Evolutionary conservation across 2,113 vertebrate genomes (phyloP).

Genomic region (Cavia aperea): DNA sequence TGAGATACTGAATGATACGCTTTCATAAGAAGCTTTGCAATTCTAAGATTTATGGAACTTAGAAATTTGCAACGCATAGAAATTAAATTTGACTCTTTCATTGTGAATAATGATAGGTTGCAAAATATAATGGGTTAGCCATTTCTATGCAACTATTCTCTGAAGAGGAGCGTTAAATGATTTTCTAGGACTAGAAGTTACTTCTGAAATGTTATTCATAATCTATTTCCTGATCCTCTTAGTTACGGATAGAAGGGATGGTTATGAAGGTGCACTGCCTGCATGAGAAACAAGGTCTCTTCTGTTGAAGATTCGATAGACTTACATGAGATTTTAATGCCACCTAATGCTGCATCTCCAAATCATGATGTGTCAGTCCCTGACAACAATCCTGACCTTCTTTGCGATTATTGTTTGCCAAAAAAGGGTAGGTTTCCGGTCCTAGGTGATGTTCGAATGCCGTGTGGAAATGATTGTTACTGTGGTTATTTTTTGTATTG

Average conservation of each 20-base stretch:
- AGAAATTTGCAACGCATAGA: slow-evolving; percentile 20
- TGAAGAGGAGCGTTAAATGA: neutral
- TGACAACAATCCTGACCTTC: neutral
- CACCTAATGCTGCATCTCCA: neutral
- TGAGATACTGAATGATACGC: neutral
- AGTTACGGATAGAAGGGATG: neutral
- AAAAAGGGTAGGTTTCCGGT: neutral
- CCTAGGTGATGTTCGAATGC: neutral
- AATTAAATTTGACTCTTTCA: slow-evolving; percentile 45
- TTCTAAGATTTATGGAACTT: slow-evolving; percentile 21
- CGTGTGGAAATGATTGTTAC: neutral
- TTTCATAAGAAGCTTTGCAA: neutral
- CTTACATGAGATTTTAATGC: neutral
- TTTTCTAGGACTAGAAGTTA: slow-evolving; percentile 30
- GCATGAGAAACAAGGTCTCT: neutral
- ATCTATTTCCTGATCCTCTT: neutral
- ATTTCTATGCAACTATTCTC: neutral
- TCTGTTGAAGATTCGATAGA: neutral
- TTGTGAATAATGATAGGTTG: slow-evolving; percentile 36
- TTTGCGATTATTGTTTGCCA: neutral
- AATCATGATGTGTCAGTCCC: neutral
- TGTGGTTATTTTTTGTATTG: neutral
- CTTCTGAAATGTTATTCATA: neutral
- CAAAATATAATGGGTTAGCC: slow-evolving; percentile 27
- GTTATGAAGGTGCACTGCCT: neutral